Evolutionary conservation across 2,888 invertebrate species (phyloP), one percentile per base, ranked within the genome.

Genomic region (Hylaea fasciaria): DNA sequence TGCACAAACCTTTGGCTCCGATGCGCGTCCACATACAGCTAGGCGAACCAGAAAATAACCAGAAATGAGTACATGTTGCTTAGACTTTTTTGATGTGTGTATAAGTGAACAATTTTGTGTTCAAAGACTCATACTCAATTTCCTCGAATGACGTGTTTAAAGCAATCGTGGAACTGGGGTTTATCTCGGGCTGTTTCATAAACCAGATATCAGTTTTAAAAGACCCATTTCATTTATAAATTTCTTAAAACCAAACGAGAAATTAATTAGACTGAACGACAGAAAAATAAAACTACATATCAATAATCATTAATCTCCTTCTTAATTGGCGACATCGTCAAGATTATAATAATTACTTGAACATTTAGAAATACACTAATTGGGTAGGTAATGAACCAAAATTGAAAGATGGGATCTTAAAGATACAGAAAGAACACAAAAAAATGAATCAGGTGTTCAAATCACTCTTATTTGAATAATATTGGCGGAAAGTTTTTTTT

Each of bases 381-480:
- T 57, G 13, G 43, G 47, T 47, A 51, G 13, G 29, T 46, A 48
- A 53, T 58, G 37, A 45, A 41, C 32, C 12, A 12, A 51, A 51
- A 58, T 43, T 52, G 47, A 14, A 29, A 41, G 50, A 57, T 47
- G 22, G 56, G 32, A 47, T 10, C 16, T 14, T 12, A 35, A 4
- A 61, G 39, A 55, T 44, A 61, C 41, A 46, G 53, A 57, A 66
- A 62, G 48, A 52, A 50, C 16, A 11, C 7, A 45, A 51, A 52
- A 47, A 55, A 65, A 47, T 35, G 16, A 45, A 40, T 41, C 64
- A 65, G 68, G 63, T 69, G 66, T 65, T 65, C 66, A 50, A 47
- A 61, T 59, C 43, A 47, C 16, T 39, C n/a, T 7, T 32, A 47
- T 65, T 50, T 57, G 49, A 59, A 64, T 64, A 64, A 48, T 17